A percentile compares a stretch with the other conserved stretches of the same genome.
Conservation (phyloP, 2,797 vertebrate genomes). For the Acridotheres tristis region DNA sequence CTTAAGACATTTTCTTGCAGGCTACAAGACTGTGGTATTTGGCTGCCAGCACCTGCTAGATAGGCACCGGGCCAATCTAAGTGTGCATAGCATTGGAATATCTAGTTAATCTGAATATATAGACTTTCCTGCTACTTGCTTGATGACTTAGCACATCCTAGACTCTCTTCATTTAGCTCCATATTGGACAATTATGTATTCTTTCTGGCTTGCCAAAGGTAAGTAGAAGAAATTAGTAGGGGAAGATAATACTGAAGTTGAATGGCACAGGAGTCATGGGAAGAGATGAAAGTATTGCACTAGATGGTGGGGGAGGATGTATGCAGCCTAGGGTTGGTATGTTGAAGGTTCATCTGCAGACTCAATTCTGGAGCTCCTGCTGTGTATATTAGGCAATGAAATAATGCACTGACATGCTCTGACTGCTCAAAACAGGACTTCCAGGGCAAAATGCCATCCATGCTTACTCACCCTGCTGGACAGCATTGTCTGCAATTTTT, state of each 20-base stretch:
- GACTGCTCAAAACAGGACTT: slow-evolving; percentile 37
- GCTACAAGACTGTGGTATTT: background rate
- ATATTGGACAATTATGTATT: background rate
- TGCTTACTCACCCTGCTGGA: slow-evolving; percentile 7
- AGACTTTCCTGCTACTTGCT: slow-evolving; percentile 13
- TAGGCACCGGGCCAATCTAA: background rate
- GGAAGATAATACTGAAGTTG: background rate
- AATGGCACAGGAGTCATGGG: background rate
- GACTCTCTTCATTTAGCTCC: background rate
- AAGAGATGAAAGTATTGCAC: slow-evolving; percentile 2
- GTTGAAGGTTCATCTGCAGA: background rate
- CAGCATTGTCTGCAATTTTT: slow-evolving; percentile 29
- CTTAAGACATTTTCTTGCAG: background rate
- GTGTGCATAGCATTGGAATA: background rate
- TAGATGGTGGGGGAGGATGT: background rate
- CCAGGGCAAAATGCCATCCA: slow-evolving; percentile 55
- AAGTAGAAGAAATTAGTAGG: background rate
- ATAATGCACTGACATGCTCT: slow-evolving; percentile 44
- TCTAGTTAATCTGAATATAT: slow-evolving; percentile 1
- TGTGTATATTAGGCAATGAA: slow-evolving; percentile 42
- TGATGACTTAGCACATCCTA: slow-evolving; percentile 13
- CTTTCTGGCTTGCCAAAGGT: slow-evolving; percentile 22
- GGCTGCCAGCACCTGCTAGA: background rate
- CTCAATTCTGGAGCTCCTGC: background rate
- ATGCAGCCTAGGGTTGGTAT: background rate